Conservation (phyloP, 2,888 invertebrate genomes). For the Yponomeuta sedellus region DNA sequence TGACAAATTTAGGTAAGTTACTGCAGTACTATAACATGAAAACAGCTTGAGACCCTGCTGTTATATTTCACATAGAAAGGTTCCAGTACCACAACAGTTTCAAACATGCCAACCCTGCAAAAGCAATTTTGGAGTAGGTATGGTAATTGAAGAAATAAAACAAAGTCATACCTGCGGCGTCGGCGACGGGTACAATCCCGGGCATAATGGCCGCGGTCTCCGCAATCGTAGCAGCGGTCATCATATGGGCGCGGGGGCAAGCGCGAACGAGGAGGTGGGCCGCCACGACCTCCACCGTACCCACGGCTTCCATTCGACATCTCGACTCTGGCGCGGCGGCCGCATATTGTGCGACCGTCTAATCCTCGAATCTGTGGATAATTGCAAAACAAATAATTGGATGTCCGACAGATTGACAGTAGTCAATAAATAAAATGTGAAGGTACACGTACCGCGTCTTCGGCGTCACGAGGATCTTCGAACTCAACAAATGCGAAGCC, state of each 20-base stretch:
- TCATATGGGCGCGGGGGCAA: conserved; percentile 90
- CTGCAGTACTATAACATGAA: too few relatives aligned
- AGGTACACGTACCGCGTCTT: conserved; percentile 82
- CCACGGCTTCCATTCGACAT: conserved; percentile 90
- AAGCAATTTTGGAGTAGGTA: too few relatives aligned
- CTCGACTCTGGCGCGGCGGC: conserved; percentile 92
- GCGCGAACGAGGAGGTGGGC: conserved; percentile 76
- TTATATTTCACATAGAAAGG: too few relatives aligned
- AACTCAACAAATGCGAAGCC: conserved; percentile 97
- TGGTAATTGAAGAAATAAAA: background rate
- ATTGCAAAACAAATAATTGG: too few relatives aligned
- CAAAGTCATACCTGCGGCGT: conserved; percentile 63
- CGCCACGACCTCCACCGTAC: conserved; percentile 71
- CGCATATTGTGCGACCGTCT: conserved; percentile 91
- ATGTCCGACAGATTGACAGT: too few relatives aligned
- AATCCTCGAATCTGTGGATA: conserved; percentile 67
- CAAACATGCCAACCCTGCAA: too few relatives aligned
- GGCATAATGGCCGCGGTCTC: conserved; percentile 95
- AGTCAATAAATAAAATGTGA: too few relatives aligned
- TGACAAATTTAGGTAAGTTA: too few relatives aligned
- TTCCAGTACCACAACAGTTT: too few relatives aligned
- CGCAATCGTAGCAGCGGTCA: conserved; percentile 96
- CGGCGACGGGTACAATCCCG: conserved; percentile 89
- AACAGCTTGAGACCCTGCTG: too few relatives aligned
- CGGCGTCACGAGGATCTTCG: conserved; percentile 94